Conservation (phyloP, 1,140 invertebrate species). For the Agrypnia vestita region DNA sequence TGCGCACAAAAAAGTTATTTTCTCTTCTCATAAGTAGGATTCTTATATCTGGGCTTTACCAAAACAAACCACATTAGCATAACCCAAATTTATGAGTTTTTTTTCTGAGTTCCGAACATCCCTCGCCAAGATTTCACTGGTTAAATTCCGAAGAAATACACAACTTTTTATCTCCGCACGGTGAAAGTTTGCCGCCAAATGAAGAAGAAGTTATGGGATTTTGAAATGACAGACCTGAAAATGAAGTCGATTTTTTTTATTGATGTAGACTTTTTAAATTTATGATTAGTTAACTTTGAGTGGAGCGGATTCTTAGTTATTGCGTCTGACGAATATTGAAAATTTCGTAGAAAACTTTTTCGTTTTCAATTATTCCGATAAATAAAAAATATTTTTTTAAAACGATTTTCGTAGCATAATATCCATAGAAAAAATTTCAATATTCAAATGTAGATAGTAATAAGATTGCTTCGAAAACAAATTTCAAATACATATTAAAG, state of each 20-base stretch:
- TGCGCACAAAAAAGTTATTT: conserved; percentile 11
- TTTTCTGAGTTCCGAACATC: background rate
- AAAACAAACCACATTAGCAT: conserved; percentile 53
- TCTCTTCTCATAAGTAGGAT: conserved; percentile 2
- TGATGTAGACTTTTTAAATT: conserved; percentile 1
- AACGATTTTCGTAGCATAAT: too few species aligned
- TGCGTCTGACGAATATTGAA: too few species aligned
- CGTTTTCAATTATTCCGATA: background rate
- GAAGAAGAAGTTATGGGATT: background rate
- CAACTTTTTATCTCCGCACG: conserved; percentile 1
- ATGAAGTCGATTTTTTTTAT: background rate
- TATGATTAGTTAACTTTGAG: background rate
- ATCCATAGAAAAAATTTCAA: too few species aligned
- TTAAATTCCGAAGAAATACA: background rate
- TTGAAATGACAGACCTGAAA: background rate
- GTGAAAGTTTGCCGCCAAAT: background rate
- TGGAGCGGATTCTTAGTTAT: background rate
- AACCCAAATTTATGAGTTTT: conserved; percentile 49
- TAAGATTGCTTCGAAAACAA: too few species aligned
- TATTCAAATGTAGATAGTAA: too few species aligned
- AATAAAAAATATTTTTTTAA: too few species aligned
- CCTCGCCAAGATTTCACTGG: too few species aligned
- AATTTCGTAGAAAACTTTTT: too few species aligned
- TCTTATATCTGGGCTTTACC: conserved; percentile 3
- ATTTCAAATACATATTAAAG: too few species aligned